phyloP scores from a whole-genome alignment of 2,113 vertebrate species.

The Dendrocopos noguchii region DNA sequence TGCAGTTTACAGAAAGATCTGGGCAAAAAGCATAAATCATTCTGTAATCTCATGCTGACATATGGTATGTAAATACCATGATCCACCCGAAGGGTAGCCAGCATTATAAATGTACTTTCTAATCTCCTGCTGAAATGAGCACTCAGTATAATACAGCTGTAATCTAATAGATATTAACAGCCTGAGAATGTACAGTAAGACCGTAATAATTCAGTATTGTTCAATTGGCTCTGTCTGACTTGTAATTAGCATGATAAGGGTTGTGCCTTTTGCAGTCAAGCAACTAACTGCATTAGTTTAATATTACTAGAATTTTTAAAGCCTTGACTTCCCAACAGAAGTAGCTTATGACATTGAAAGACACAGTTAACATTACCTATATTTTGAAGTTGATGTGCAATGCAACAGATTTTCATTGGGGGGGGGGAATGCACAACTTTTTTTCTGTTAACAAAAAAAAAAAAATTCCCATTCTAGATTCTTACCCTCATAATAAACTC shows the following conservation, averaged over 20 bases:
- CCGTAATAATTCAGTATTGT: slow-evolving; percentile 62
- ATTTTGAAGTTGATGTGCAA: neutral
- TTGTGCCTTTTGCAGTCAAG: neutral
- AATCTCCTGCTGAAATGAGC: slow-evolving; percentile 62
- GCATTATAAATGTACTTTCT: slow-evolving; percentile 40
- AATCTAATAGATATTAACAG: slow-evolving; percentile 61
- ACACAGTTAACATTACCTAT: neutral
- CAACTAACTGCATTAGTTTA: neutral
- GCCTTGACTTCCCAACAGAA: neutral
- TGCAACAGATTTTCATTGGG: neutral
- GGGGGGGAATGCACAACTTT: too few species aligned
- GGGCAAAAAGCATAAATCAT: slow-evolving; percentile 51
- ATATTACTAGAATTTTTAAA: neutral
- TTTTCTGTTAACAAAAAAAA: too few species aligned
- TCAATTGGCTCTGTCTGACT: slow-evolving; percentile 21
- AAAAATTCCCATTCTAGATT: neutral
- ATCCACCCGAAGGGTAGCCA: slow-evolving; percentile 41
- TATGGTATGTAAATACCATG: slow-evolving; percentile 52
- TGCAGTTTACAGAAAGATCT: slow-evolving; percentile 57
- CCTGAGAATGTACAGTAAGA: slow-evolving; percentile 33
- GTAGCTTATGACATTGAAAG: neutral
- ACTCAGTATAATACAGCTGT: slow-evolving; percentile 52
- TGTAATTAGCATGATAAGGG: neutral
- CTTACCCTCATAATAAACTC: neutral
- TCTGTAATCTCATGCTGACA: slow-evolving; percentile 62